Evolutionary conservation across 2,888 invertebrate species (phyloP), one percentile per base, ranked within the genome.

Genomic region (Eurois occulta): DNA sequence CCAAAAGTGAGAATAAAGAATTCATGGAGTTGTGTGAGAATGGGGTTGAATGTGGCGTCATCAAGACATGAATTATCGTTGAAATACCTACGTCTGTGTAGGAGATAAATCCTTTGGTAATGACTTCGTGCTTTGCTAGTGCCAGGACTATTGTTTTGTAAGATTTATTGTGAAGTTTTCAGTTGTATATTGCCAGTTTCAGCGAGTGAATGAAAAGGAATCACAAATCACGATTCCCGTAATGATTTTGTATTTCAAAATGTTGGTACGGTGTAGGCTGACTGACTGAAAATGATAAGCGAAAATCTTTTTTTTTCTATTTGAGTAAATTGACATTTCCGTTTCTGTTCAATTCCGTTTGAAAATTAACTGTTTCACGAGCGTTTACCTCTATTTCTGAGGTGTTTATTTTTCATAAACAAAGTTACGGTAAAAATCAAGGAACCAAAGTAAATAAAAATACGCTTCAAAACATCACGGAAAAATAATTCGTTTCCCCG

Each of bases 1-100:
- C 90, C 89, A 90, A 88, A 84, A 83, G 79, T 77, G 71, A 70
- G 81, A 83, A 75, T 86, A 80, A 80, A 78, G 75, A 80, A 85
- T 83, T 69, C 43, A 76, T 83, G 48, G 78, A 83, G 75, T 60
- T 73, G 75, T 78, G 71, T 78, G 28, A 28, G 52, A 73, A 78
- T 86, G 64, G 62, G 28, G 58, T 69, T 75, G 70, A 72, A 72
- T 72, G 68, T 80, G 86, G 83, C 71, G 77, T 80, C 80, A 86
- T 78, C 62, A 66, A 66, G 77, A 65, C 68, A 83, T 79, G 69
- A 75, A 76, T 72, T 75, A 75, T 46, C 38, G 65, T 68, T 79
- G 58, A 86, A 84, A 85, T 77, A 77, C 68, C 76, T 79, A 77
- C 68, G 77, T 79, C 43, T 69, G 43, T 71, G 67, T 72, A 46